Percentiles rank a stretch among this genome's conserved stretches.
Conservation (phyloP, 2,888 invertebrate genomes). For the Pandemis heparana region DNA sequence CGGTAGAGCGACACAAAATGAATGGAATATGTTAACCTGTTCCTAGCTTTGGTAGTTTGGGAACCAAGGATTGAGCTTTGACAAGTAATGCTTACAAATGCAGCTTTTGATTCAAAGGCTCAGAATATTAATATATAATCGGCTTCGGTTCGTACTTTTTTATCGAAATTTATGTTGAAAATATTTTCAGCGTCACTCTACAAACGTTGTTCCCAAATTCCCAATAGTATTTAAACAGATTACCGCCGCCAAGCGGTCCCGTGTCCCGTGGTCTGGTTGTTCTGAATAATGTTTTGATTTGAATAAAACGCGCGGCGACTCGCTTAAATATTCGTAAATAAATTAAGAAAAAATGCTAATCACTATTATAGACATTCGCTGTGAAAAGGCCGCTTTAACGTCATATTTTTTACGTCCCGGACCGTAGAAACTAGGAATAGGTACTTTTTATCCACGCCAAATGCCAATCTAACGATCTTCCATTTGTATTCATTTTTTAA, state of each 20-base stretch:
- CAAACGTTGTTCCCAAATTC: slow-evolving; percentile 19
- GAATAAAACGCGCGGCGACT: slow-evolving; percentile 39
- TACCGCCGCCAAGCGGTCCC: slow-evolving; percentile 24
- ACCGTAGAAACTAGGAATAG: neutral
- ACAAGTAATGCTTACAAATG: no score
- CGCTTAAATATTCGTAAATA: slow-evolving; percentile 41
- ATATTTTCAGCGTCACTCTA: neutral
- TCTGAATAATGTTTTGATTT: slow-evolving; percentile 41
- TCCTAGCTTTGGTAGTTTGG: no score
- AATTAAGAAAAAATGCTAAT: slow-evolving; percentile 43
- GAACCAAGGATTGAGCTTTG: no score
- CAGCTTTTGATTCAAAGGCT: no score
- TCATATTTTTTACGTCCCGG: slow-evolving; percentile 11
- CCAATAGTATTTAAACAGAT: slow-evolving; percentile 25
- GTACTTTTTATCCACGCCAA: neutral
- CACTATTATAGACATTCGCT: slow-evolving; percentile 25
- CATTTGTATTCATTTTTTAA: no score
- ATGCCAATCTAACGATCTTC: neutral
- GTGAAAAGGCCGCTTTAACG: slow-evolving; percentile 18
- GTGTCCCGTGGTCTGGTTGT: neutral
- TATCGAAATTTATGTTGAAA: neutral
- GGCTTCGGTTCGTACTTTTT: no score
- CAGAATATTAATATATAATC: no score
- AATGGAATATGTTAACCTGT: no score
- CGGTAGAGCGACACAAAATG: no score